Conservation (phyloP, 2,113 vertebrate species). For the Chlorodrepanis virens region DNA sequence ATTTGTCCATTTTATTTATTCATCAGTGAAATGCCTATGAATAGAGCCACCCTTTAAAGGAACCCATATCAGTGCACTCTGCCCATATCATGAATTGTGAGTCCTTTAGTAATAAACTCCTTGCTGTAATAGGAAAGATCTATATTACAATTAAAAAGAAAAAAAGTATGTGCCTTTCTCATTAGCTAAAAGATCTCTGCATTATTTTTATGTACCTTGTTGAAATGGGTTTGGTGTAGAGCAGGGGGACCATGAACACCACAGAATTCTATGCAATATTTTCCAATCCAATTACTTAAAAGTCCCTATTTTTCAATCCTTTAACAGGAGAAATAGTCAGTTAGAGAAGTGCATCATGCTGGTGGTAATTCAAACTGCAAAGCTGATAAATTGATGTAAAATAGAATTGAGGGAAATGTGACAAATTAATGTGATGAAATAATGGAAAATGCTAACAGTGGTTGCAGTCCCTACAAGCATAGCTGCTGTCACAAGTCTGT, state of each 20-base stretch:
- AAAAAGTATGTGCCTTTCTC: slow-evolving; percentile 39
- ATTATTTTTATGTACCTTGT: not conserved
- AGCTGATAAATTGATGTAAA: not conserved
- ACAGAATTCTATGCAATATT: slow-evolving; percentile 43
- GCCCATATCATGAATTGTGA: not conserved
- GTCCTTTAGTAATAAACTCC: not conserved
- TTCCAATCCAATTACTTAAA: not conserved
- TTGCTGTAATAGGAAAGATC: not conserved
- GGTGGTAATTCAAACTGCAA: not conserved
- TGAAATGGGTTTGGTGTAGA: not conserved
- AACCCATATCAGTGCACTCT: not conserved
- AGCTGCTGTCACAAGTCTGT: not conserved
- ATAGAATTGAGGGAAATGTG: not conserved
- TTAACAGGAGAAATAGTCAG: not conserved
- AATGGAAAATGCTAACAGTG: not conserved
- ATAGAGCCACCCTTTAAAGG: not conserved
- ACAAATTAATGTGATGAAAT: not conserved
- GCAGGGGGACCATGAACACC: not conserved
- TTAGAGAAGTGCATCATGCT: not conserved
- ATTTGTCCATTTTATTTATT: not conserved
- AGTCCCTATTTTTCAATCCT: not conserved
- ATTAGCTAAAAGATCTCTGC: slow-evolving; percentile 9
- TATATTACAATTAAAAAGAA: not conserved
- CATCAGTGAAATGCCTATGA: not conserved
- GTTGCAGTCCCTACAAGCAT: not conserved